Conservation (phyloP, 1,140 invertebrate species). For the Hycleus cichorii region DNA sequence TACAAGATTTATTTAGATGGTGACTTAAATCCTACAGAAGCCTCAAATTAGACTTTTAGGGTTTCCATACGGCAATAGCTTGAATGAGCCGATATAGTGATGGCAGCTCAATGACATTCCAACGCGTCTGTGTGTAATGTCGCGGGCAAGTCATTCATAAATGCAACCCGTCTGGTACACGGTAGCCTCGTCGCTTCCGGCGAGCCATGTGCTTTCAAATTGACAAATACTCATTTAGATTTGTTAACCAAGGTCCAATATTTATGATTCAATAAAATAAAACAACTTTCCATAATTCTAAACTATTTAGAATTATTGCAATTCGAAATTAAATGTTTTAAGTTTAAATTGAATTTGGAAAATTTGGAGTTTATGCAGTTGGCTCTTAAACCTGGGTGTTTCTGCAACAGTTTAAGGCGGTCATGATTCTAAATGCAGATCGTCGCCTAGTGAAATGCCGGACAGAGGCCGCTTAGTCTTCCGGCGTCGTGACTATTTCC, state of each 20-base stretch:
- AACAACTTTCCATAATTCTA: no score
- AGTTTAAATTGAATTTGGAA: no score
- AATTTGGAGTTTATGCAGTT: no score
- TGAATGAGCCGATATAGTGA: no score
- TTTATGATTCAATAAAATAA: no score
- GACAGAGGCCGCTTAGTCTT: slow-evolving; percentile 23
- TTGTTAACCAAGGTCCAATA: no score
- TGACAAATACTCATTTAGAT: no score
- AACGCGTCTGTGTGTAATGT: slow-evolving; percentile 18
- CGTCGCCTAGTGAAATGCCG: slow-evolving; percentile 11
- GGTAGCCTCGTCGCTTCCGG: slow-evolving; percentile 7
- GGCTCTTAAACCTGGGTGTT: neutral
- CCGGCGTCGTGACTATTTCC: slow-evolving; percentile 32
- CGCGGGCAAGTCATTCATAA: slow-evolving; percentile 17
- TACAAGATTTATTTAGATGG: neutral
- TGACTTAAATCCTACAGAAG: neutral
- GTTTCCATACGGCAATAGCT: no score
- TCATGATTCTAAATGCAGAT: slow-evolving; percentile 10
- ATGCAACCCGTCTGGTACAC: slow-evolving; percentile 12
- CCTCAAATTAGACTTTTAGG: no score
- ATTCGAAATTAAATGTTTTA: no score
- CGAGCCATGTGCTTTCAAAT: slow-evolving; percentile 5
- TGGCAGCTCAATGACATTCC: slow-evolving; percentile 16
- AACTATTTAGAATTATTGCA: no score
- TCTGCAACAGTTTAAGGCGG: neutral